These are phyloP conservation scores for Seladonia tumulorum DNA, from an alignment of 2,888 invertebrate species.

Conservation along the genomic window DNA sequence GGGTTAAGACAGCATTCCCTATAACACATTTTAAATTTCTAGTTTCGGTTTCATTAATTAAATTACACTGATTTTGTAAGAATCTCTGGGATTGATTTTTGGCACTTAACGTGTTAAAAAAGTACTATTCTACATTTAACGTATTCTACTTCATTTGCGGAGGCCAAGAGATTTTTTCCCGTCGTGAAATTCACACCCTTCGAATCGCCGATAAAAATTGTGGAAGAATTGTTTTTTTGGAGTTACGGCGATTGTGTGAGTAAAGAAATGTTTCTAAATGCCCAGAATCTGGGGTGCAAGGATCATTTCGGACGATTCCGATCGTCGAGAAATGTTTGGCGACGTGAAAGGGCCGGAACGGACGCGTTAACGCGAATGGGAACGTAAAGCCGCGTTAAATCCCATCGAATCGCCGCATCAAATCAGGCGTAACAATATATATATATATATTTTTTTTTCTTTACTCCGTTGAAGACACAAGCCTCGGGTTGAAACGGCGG, in stretches of 20 bases:
- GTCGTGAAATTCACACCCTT: too few species aligned
- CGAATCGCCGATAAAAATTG: too few species aligned
- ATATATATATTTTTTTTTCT: constrained; percentile 37
- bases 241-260: not conserved
- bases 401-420: constrained; percentile 28
- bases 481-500: not conserved
- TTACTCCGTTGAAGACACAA: not conserved
- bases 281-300: not conserved
- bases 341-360: not conserved
- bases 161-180: too few species aligned
- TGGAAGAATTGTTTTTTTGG: too few species aligned
- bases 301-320: not conserved
- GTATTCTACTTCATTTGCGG: too few species aligned
- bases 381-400: constrained; percentile 28
- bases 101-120: too few species aligned
- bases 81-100: too few species aligned
- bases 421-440: constrained; percentile 38
- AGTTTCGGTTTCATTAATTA: too few species aligned
- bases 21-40: too few species aligned
- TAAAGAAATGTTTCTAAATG: not conserved
- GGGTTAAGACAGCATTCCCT: too few species aligned
- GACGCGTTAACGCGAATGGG: not conserved
- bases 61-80: too few species aligned
- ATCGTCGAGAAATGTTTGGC: not conserved
- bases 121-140: too few species aligned